phyloP scores from a whole-genome alignment of 2,113 vertebrate genomes.

The Pseudopipra pipra region DNA sequence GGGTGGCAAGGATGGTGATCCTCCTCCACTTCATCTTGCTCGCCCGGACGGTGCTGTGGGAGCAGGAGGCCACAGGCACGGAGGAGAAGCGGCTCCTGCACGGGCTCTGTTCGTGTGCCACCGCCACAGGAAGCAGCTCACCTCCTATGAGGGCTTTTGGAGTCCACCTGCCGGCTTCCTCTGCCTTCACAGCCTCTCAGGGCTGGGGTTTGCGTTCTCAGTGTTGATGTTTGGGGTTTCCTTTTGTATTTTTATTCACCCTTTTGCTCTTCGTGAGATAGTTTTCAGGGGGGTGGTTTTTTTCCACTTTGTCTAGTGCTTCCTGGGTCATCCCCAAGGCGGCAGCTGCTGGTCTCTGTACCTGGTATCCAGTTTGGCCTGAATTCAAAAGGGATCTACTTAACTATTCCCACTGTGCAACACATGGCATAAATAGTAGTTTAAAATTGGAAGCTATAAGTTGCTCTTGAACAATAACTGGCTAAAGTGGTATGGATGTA shows the following conservation, averaged over 20 bases:
- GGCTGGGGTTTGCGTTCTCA: slow-evolving; percentile 24
- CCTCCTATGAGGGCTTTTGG: background rate
- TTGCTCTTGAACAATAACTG: background rate
- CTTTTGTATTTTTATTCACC: background rate
- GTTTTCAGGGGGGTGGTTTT: background rate
- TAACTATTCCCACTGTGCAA: background rate
- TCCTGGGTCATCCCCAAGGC: background rate
- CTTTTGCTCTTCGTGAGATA: background rate
- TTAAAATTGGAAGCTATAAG: background rate
- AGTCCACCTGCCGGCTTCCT: slow-evolving; percentile 55
- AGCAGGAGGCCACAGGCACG: background rate
- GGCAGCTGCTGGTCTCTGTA: background rate
- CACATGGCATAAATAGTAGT: background rate
- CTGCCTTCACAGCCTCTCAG: slow-evolving; percentile 15
- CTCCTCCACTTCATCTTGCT: slow-evolving; percentile 55
- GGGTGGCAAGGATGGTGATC: accelerated
- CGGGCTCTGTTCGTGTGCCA: background rate
- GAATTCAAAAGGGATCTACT: background rate
- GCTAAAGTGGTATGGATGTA: background rate
- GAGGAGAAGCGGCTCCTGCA: background rate
- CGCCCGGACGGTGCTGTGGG: accelerated
- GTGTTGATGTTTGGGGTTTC: background rate
- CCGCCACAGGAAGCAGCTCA: slow-evolving; percentile 74
- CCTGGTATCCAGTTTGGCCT: background rate
- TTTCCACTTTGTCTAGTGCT: background rate